A percentile compares a stretch with the other conserved stretches of the same genome.
Conservation (phyloP, 1,140 invertebrate species). For the Dryas iulia region DNA sequence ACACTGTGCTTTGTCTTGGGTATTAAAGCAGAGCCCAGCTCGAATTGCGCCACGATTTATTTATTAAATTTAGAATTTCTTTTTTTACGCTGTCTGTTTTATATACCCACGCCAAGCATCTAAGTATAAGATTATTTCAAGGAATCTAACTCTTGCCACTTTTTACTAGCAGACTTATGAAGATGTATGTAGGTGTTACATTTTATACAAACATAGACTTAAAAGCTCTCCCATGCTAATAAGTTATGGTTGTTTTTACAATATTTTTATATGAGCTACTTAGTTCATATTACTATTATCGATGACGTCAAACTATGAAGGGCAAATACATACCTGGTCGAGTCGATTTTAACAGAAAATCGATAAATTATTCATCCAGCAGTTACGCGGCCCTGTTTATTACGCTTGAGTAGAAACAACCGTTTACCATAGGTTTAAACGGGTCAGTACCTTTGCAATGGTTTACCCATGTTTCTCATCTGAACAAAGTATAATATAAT, state of each 20-base stretch:
- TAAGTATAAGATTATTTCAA: background rate
- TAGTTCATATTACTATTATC: constrained; percentile 37
- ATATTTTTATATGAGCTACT: constrained; percentile 11
- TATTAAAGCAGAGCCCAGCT: too few species aligned
- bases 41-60: too few species aligned
- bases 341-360: constrained; percentile 53
- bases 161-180: too few species aligned
- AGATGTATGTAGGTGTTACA: background rate
- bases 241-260: background rate
- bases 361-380: constrained; percentile 53
- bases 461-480: background rate
- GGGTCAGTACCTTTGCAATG: background rate
- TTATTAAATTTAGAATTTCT: too few species aligned
- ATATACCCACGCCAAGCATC: too few species aligned
- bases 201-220: background rate
- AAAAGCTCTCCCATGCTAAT: background rate
- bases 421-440: background rate
- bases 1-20: too few species aligned
- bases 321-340: constrained; percentile 30
- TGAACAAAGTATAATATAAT: background rate
- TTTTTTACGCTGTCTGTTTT: too few species aligned
- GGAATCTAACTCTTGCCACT: background rate
- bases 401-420: constrained; percentile 23
- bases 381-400: constrained; percentile 29
- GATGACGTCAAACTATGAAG: constrained; percentile 46